Conservation (phyloP, 1,140 invertebrate genomes). For the Pseudobourletiella spinata region DNA sequence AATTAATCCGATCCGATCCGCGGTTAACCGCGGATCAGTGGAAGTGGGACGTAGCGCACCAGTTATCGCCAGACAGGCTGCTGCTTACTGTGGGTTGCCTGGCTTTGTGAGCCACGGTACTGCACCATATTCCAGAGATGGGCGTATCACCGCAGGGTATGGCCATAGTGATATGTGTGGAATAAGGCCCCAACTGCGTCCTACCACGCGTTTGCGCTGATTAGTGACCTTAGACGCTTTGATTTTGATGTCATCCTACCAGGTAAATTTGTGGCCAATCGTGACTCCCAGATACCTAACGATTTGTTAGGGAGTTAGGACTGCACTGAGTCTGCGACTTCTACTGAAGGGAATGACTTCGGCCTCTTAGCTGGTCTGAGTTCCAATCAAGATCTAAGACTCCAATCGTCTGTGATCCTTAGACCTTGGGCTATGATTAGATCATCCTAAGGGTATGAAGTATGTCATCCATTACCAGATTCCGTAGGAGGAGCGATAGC, state of each 20-base stretch:
- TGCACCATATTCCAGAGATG: slow-evolving; percentile 5
- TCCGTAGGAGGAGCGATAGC: slow-evolving; percentile 14
- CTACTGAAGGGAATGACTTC: neutral
- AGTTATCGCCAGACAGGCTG: neutral
- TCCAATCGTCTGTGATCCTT: slow-evolving; percentile 8
- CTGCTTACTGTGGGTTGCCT: neutral
- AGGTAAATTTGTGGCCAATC: slow-evolving; percentile 14
- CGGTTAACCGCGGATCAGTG: no score
- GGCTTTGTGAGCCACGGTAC: neutral
- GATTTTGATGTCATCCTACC: neutral
- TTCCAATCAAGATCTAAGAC: neutral
- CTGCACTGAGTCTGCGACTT: neutral
- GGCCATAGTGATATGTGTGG: slow-evolving; percentile 11
- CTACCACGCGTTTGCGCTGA: slow-evolving; percentile 9
- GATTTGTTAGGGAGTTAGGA: neutral
- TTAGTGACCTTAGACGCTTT: neutral
- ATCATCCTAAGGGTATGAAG: slow-evolving; percentile 4
- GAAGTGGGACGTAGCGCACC: slow-evolving; percentile 7
- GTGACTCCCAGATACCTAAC: slow-evolving; percentile 22
- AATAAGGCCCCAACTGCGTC: neutral
- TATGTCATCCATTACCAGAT: slow-evolving; percentile 6
- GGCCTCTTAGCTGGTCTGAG: neutral
- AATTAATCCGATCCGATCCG: no score
- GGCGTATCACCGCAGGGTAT: slow-evolving; percentile 15
- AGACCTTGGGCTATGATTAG: neutral